phyloP scores from a whole-genome alignment of 2,888 invertebrate genomes.

The Fragum sueziense region DNA sequence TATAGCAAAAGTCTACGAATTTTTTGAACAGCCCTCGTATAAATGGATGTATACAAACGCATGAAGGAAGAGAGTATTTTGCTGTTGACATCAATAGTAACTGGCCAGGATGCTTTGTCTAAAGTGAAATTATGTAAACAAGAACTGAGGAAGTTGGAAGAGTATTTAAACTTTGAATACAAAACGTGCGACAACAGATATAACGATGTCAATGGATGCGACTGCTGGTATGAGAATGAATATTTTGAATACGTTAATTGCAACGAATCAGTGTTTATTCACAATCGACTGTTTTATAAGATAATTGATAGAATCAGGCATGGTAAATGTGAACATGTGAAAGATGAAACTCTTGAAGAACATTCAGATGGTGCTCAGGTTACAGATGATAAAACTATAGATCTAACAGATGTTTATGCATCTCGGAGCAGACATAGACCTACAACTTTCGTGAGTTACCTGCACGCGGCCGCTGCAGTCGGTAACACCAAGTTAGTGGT shows the following conservation, averaged over 20 bases:
- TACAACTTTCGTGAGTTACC: not conserved
- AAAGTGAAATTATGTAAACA: not conserved
- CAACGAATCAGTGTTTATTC: not conserved
- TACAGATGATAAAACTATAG: not conserved
- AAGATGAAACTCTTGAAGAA: not conserved
- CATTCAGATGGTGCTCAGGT: not conserved
- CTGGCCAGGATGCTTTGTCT: not conserved
- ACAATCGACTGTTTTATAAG: not conserved
- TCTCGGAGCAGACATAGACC: too few relatives aligned
- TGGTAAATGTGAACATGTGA: not conserved
- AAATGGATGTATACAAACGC: too few relatives aligned
- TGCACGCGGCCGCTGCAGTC: not conserved
- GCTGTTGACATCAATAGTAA: not conserved
- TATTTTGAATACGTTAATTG: not conserved
- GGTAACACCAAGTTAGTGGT: not conserved
- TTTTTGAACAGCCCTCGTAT: too few relatives aligned
- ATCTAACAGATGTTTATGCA: too few relatives aligned
- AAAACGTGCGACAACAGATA: too few relatives aligned
- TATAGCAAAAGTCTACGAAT: too few relatives aligned
- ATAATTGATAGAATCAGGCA: not conserved
- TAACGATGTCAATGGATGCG: not conserved
- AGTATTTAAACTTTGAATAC: not conserved
- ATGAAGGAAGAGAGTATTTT: not conserved
- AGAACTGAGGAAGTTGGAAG: not conserved
- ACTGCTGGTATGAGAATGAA: conserved; percentile 2